Conservation (phyloP, 2,888 invertebrate species). For the Ectemnius cavifrons region DNA sequence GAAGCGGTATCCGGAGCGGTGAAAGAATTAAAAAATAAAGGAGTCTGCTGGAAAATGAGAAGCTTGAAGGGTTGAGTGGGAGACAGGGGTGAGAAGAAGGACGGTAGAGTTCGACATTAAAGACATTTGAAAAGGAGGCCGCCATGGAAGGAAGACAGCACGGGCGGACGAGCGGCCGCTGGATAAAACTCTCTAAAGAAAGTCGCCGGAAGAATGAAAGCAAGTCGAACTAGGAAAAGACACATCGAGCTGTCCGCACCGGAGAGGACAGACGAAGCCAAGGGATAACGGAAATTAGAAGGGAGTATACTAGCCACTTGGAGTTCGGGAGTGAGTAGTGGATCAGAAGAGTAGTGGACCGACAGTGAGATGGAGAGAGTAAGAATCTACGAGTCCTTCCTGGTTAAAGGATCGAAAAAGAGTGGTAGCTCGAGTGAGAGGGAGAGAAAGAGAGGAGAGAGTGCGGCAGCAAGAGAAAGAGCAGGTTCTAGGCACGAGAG, state of each 20-base stretch:
- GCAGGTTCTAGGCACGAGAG: slow-evolving; percentile 54
- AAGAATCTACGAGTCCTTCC: neutral
- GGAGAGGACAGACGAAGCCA: neutral
- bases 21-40: slow-evolving; percentile 7
- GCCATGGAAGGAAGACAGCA: too few species aligned
- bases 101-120: neutral
- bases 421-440: slow-evolving; percentile 7
- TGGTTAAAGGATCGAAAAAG: slow-evolving; percentile 26
- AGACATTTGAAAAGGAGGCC: too few species aligned
- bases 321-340: neutral
- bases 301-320: neutral
- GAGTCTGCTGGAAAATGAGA: slow-evolving; percentile 3
- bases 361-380: neutral
- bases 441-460: slow-evolving; percentile 4
- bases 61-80: neutral
- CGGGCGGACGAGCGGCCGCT: too few species aligned
- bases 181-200: too few species aligned
- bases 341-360: too few species aligned
- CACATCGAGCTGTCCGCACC: neutral
- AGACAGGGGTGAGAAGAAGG: slow-evolving; percentile 7
- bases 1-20: neutral
- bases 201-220: too few species aligned
- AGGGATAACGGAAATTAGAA: slow-evolving; percentile 26
- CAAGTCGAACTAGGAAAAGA: neutral
- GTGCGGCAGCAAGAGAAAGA: slow-evolving; percentile 18